Conservation (phyloP, 2,113 vertebrate species). For the Microcebus murinus region DNA sequence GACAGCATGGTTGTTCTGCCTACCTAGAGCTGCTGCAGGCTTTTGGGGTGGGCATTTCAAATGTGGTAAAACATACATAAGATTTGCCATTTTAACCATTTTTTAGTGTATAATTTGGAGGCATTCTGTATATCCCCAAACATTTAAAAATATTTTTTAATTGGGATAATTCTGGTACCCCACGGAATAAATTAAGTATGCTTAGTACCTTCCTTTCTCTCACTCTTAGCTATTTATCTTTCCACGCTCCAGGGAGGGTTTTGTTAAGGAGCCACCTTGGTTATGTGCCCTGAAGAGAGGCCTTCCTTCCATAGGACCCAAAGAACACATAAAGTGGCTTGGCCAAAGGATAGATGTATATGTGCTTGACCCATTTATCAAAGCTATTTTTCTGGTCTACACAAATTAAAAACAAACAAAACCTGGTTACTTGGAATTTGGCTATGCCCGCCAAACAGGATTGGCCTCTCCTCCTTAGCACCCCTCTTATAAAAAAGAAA, state of each 20-base stretch:
- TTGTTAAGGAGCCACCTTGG: background rate
- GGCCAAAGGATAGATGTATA: background rate
- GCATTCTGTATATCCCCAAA: background rate
- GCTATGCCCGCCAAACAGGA: background rate
- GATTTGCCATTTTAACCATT: background rate
- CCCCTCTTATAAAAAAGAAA: background rate
- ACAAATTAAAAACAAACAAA: background rate
- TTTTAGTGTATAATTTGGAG: background rate
- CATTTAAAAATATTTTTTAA: conserved; percentile 28
- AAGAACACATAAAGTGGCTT: background rate
- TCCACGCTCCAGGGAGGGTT: background rate
- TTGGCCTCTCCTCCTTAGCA: background rate
- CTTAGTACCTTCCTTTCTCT: background rate
- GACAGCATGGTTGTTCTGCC: background rate
- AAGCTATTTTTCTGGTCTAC: background rate
- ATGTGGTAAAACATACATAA: background rate
- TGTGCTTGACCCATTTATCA: background rate
- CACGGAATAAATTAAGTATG: background rate
- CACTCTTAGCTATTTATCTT: background rate
- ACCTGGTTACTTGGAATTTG: background rate
- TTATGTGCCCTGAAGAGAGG: background rate
- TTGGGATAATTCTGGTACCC: background rate
- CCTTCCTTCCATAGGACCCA: background rate
- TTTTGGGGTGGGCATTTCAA: background rate
- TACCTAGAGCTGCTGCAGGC: background rate